Evolutionary conservation across 2,797 vertebrate species (phyloP), one percentile per base, ranked within the genome.

Genomic region (Sorex maritimensis): DNA sequence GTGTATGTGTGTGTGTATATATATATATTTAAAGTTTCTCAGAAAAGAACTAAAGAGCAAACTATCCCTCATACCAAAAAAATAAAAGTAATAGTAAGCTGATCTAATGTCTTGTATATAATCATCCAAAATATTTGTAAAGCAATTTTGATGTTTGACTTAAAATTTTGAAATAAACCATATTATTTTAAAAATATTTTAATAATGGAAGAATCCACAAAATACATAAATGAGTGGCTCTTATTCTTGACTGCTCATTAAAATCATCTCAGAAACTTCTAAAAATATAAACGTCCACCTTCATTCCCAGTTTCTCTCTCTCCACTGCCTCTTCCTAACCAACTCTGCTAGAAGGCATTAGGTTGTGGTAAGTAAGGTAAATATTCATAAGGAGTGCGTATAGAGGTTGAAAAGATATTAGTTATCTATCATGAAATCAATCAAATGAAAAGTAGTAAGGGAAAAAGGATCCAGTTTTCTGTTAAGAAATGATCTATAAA

Each of bases 121-220:
- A 63, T 28, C 30, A 72, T 28, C 49, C 9, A 93, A 68, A 8
- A 38, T 52, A 79, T 68, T 30, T 71, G 78, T 67, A 85, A 81
- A 85, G 52, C 72, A 55, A 72, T 44, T 55, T 30, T 83, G n/a
- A 84, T 71, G 52, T 90, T 74, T 84, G 44, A 23, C 11, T 68
- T 90, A 87, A 81, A 86, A 91, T 23, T 67, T 91, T 24, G 73
- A 52, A 86, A 87, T 75, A 77, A 69, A 41, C 65, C 26, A 78
- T 78, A 58, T 95, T 85, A 90, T 12, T 23, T 90, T 86, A 15
- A 71, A 90, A 77, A 61, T 8, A 55, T 58, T 79, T 80, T 49
- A 49, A 79, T 44, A 88, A 73, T 26, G 83, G 9, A 77, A 77
- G 11, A 75, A 74, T 79, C 75, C 49, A n/a, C 69, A 86, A 92